phyloP scores from a whole-genome alignment of 2,888 invertebrate species.

The Phanerotoma sp. region DNA sequence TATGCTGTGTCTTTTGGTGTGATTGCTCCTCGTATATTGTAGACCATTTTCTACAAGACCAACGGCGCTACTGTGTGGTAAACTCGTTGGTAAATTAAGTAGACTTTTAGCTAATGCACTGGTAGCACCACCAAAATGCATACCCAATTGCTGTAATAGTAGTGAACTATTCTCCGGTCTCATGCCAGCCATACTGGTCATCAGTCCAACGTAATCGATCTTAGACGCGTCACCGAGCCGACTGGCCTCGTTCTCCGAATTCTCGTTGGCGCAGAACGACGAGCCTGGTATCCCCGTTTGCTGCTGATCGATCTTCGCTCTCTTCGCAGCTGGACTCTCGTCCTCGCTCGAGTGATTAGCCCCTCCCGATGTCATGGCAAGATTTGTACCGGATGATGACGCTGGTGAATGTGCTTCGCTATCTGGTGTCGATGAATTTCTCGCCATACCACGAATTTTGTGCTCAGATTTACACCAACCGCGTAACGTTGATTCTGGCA shows the following conservation, averaged over 20 bases:
- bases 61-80: constrained; percentile 39
- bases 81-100: constrained; percentile 32
- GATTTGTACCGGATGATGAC: constrained; percentile 43
- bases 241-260: constrained; percentile 31
- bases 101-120: constrained; percentile 41
- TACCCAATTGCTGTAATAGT: constrained; percentile 39
- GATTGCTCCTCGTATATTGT: constrained; percentile 52
- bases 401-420: constrained; percentile 57
- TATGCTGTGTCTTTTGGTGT: constrained; percentile 48
- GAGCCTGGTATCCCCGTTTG: constrained; percentile 26
- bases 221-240: constrained; percentile 32
- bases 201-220: constrained; percentile 42
- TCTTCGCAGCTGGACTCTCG: constrained; percentile 43
- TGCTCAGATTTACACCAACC: constrained; percentile 89
- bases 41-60: constrained; percentile 52
- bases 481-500: constrained; percentile 81
- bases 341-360: constrained; percentile 42
- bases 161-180: constrained; percentile 43
- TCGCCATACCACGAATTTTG: constrained; percentile 70
- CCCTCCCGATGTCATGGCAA: constrained; percentile 28
- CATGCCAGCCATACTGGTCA: constrained; percentile 43
- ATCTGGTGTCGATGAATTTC: constrained; percentile 69
- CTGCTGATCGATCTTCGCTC: constrained; percentile 39
- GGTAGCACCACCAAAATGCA: constrained; percentile 36
- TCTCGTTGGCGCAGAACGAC: constrained; percentile 30